Evolutionary conservation across 1,140 invertebrate species (phyloP).

Genomic region (Hylaeus anthracinus): DNA sequence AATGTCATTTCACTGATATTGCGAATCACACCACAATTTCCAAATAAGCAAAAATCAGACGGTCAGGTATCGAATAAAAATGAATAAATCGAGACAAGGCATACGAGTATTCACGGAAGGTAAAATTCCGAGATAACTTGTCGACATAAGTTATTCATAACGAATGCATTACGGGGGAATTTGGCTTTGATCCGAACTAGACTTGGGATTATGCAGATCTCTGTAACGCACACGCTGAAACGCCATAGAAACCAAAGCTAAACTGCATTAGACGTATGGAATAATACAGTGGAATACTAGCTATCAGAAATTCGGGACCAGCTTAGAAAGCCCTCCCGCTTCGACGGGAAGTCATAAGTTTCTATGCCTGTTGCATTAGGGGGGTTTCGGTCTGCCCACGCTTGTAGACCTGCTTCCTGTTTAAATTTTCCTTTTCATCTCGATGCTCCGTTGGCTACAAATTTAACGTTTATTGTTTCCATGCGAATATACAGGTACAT

Average conservation of each 20-base stretch:
- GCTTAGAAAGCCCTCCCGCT: slow-evolving; percentile 43
- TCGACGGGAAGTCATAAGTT: slow-evolving; percentile 30
- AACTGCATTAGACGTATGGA: slow-evolving; percentile 56
- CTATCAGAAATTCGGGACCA: slow-evolving; percentile 55
- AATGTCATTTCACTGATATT: too few species aligned
- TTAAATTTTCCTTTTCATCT: not conserved
- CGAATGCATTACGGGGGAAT: slow-evolving; percentile 72
- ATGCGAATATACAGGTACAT: too few species aligned
- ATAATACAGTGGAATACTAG: slow-evolving; percentile 28
- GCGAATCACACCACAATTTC: too few species aligned
- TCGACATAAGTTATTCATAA: slow-evolving; percentile 68
- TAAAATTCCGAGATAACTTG: not conserved
- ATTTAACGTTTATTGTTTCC: too few species aligned
- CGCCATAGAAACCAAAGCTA: slow-evolving; percentile 48
- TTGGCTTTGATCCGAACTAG: slow-evolving; percentile 73
- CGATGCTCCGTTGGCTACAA: not conserved
- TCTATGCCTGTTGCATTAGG: slow-evolving; percentile 27
- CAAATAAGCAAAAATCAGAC: too few species aligned
- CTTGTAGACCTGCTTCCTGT: not conserved
- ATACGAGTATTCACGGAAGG: too few species aligned
- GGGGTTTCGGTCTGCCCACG: not conserved
- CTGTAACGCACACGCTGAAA: slow-evolving; percentile 22
- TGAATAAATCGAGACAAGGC: too few species aligned
- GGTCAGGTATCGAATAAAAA: too few species aligned
- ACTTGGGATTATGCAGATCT: slow-evolving; percentile 66